Evolutionary conservation across 1,140 invertebrate species (phyloP), one percentile per base, ranked within the genome.

Genomic region (Sinella curviseta): DNA sequence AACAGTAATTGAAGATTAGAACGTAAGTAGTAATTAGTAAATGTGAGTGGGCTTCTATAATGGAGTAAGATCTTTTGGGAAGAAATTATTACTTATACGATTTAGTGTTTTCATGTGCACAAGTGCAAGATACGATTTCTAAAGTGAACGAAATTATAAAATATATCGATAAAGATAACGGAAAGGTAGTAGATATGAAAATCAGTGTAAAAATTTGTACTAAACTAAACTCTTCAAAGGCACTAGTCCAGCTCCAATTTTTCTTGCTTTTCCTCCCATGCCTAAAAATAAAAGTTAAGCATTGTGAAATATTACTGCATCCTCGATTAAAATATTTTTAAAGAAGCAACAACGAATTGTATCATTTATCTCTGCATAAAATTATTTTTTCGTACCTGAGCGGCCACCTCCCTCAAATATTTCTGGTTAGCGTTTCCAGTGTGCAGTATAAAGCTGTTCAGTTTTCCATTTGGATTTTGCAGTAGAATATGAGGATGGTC

Each of bases 401-500:
- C 88, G 17, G 92, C 92, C 78, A 92, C 89, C 82, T 89, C 87
- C 0, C 88, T 87, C 34, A 93, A 85, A 54, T 86, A 86, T 54
- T 91, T 89, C 24, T 91, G 89, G 65, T 91, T 92, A 0, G 88
- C 86, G 57, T 86, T 85, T 8, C 84, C 85, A 4, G 82, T 84
- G 73, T 84, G 81, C 14, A 78, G 67, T 24, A 88, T 88, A 85
- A 89, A 86, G 26, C 86, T 85, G 28, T 83, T 85, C 60, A 90
- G 87, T 67, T 86, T 65, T 20, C 88, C 87, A 20, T 86, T 82
- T 26, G 84, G 77, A 34, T 91, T 89, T 20, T 88, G 87, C 16
- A 94, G 86, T 17, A 95, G 86, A 35, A 88, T 86, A 84, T 91
- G 88, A 0, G 93, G 92, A 78, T 90, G 88, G 76, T 92, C 93